Evolutionary conservation across 2,113 vertebrate species (phyloP).

Genomic region (rabbit (Oryctolagus cuniculus)): mOryCun1.1 NC_091435.1:90686501-90687000

Average conservation of each 20-base stretch:
- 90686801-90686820: not conserved
- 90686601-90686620: too few relatives aligned
- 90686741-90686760: constrained; percentile 4
- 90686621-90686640: not conserved
- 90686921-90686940: too few relatives aligned
- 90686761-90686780: not conserved
- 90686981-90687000: not conserved
- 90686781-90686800: constrained; percentile 19
- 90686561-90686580: too few relatives aligned
- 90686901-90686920: not conserved
- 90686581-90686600: too few relatives aligned
- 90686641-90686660: constrained; percentile 11
- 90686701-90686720: constrained; percentile 45
- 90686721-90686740: constrained; percentile 18
- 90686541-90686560: too few relatives aligned
- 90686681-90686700: not conserved
- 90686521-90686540: too few relatives aligned
- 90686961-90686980: not conserved
- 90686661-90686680: too few relatives aligned
- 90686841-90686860: not conserved
- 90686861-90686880: not conserved
- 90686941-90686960: not conserved
- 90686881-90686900: accelerated
- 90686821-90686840: not conserved
- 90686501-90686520: too few relatives aligned